Conservation (phyloP, 1,140 invertebrate species). For the Cepaea nemoralis region DNA sequence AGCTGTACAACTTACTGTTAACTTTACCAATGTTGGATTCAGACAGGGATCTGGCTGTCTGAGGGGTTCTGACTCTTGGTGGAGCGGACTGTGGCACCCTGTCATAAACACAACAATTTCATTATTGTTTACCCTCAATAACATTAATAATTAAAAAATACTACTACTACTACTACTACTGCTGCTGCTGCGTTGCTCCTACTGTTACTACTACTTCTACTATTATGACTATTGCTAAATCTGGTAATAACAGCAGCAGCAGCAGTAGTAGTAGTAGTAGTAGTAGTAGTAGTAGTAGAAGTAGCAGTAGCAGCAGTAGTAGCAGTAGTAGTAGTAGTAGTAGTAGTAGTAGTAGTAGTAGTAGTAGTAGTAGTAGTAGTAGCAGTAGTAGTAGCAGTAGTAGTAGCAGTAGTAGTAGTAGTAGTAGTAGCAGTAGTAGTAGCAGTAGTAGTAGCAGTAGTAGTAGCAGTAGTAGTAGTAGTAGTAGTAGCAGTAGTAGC, state of each 20-base stretch:
- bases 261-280: constrained; percentile 34
- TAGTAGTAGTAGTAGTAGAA: constrained; percentile 38
- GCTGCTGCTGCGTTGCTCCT: too few relatives aligned
- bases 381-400: constrained; percentile 21
- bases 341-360: constrained; percentile 22
- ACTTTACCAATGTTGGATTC: not conserved
- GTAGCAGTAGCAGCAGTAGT: constrained; percentile 36
- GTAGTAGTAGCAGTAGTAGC: too few relatives aligned
- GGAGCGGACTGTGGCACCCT: not conserved
- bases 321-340: constrained; percentile 28
- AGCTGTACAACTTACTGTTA: not conserved
- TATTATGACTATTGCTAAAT: constrained; percentile 1
- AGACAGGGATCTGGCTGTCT: not conserved
- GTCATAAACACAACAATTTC: too few relatives aligned
- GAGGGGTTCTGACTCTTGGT: not conserved
- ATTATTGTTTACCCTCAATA: too few relatives aligned
- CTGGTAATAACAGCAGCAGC: constrained; percentile 23
- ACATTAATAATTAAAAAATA: too few relatives aligned
- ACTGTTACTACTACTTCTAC: too few relatives aligned
- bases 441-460: too few relatives aligned
- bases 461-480: too few relatives aligned
- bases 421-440: not conserved
- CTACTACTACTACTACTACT: too few relatives aligned
- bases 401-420: not conserved
- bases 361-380: constrained; percentile 25